Evolutionary conservation across 2,888 invertebrate species (phyloP).

Genomic region (Aromia moschata): DNA sequence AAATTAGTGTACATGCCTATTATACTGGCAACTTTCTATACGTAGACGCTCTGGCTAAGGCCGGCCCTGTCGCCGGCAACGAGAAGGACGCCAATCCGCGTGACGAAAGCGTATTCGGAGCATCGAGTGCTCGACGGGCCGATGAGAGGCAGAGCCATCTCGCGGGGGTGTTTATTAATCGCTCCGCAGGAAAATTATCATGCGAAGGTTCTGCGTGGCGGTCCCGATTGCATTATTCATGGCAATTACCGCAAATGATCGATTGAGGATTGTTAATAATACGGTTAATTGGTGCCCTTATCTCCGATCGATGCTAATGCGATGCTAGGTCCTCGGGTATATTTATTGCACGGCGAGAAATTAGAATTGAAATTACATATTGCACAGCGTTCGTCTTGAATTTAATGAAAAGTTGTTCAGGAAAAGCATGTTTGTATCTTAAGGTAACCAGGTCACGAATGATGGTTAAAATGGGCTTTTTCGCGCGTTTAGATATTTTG

Average conservation of each 20-base stretch:
- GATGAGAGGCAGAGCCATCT: background rate
- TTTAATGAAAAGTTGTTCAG: too few species aligned
- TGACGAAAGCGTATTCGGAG: slow-evolving; percentile 32
- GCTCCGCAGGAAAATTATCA: slow-evolving; percentile 30
- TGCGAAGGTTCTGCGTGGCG: slow-evolving; percentile 11
- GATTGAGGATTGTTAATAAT: slow-evolving; percentile 28
- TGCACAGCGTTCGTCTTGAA: too few species aligned
- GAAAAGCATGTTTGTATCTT: too few species aligned
- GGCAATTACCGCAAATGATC: slow-evolving; percentile 29
- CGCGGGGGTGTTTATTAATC: slow-evolving; percentile 29
- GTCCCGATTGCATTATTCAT: slow-evolving; percentile 26
- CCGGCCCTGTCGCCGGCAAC: slow-evolving; percentile 11
- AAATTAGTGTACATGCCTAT: too few species aligned
- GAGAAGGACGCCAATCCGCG: slow-evolving; percentile 25
- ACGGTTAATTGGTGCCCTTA: slow-evolving; percentile 18
- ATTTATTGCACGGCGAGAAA: too few species aligned
- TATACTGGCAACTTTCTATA: too few species aligned
- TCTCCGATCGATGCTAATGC: background rate
- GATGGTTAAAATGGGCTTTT: too few species aligned
- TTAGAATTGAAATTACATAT: too few species aligned
- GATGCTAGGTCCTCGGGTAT: too few species aligned
- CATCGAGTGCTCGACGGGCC: slow-evolving; percentile 15
- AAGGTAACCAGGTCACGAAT: too few species aligned
- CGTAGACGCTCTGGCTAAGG: too few species aligned
- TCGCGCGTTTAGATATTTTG: too few species aligned